Evolutionary conservation across 1,140 invertebrate species (phyloP).

Genomic region (Lepidurus packardi): DNA sequence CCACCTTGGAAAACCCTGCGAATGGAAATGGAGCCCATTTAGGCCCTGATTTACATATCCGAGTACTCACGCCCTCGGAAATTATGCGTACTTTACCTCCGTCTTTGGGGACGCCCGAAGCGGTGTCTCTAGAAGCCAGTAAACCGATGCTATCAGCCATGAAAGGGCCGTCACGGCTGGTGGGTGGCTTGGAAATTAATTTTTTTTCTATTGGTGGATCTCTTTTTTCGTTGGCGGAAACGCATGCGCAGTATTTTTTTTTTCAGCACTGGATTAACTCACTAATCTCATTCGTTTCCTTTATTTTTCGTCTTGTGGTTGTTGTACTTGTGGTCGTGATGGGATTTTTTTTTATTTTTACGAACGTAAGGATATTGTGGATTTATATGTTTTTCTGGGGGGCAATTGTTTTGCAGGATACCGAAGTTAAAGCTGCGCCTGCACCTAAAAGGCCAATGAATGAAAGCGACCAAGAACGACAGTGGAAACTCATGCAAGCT

Average conservation of each 20-base stretch:
- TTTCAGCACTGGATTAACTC: conserved; percentile 16
- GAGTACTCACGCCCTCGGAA: conserved; percentile 75
- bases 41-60: conserved; percentile 65
- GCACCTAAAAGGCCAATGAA: not conserved
- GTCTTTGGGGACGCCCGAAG: conserved; percentile 55
- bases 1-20: not conserved
- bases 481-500: conserved; percentile 81
- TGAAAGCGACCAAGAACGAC: conserved; percentile 74
- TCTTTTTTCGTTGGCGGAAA: conserved; percentile 6
- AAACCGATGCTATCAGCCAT: not conserved
- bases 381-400: conserved; percentile 21
- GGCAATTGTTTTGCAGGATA: conserved; percentile 16
- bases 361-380: not conserved
- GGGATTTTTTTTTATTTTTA: not conserved
- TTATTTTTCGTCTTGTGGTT: conserved; percentile 11
- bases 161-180: not conserved
- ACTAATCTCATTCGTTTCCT: conserved; percentile 25
- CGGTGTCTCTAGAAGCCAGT: not conserved
- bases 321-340: conserved; percentile 1
- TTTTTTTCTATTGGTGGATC: not conserved
- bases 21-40: too few species aligned
- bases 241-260: conserved; percentile 4
- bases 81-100: conserved; percentile 79
- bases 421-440: not conserved
- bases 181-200: conserved; percentile 25